phyloP scores from a whole-genome alignment of 2,888 invertebrate species.

The Cosmia pyralina region DNA sequence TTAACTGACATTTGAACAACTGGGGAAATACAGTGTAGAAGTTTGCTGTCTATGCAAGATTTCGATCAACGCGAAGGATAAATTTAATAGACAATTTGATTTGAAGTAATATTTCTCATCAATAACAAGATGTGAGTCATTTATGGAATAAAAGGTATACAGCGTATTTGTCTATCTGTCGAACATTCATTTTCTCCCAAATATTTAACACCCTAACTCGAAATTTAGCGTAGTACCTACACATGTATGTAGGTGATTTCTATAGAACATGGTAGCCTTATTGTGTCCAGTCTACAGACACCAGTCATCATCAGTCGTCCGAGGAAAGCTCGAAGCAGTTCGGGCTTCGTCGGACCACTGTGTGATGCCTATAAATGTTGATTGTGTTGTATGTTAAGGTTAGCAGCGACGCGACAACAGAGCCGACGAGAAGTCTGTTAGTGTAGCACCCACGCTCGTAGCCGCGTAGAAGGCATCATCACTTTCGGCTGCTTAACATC shows the following conservation, averaged over 20 bases:
- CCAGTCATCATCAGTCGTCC: too few species aligned
- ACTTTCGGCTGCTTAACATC: constrained; percentile 4
- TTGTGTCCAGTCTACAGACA: constrained; percentile 1
- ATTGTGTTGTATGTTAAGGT: not conserved
- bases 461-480: not conserved
- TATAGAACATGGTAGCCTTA: not conserved
- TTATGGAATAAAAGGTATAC: not conserved
- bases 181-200: not conserved
- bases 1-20: constrained; percentile 7
- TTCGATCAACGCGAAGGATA: not conserved
- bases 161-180: not conserved
- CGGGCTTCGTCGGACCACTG: too few species aligned
- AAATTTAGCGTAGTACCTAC: constrained; percentile 10
- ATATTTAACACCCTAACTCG: constrained; percentile 4
- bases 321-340: too few species aligned
- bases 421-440: not conserved
- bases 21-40: not conserved
- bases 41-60: constrained; percentile 1
- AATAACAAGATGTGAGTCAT: not conserved
- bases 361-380: too few species aligned
- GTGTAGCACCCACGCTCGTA: not conserved
- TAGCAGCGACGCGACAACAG: not conserved
- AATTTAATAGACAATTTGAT: not conserved
- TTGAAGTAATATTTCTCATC: not conserved
- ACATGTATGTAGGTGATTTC: not conserved